phyloP scores from a whole-genome alignment of 1,140 invertebrate genomes.

The Drosophila nannoptera region DNA sequence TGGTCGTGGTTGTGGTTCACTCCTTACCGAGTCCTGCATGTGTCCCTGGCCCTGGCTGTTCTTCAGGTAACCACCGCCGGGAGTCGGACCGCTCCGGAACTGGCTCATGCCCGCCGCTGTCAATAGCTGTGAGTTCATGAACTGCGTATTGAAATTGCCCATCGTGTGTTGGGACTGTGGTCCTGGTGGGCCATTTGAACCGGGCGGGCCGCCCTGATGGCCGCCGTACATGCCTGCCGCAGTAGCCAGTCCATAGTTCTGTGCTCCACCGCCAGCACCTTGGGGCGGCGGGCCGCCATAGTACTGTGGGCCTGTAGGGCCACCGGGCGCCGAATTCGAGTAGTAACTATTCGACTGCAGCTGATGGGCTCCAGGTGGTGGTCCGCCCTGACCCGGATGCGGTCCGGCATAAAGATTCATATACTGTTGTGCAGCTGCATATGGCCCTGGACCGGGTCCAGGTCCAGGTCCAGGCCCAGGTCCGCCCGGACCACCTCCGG shows the following conservation, averaged over 20 bases:
- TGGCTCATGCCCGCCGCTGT: conserved; percentile 74
- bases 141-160: conserved; percentile 78
- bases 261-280: conserved; percentile 80
- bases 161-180: conserved; percentile 77
- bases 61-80: conserved; percentile 81
- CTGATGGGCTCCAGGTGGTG: conserved; percentile 80
- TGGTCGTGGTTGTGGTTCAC: conserved; percentile 24
- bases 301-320: conserved; percentile 79
- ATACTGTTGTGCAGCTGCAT: conserved; percentile 78
- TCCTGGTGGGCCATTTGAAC: conserved; percentile 57
- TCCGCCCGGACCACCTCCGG: conserved; percentile 70
- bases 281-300: conserved; percentile 74
- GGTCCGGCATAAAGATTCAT: conserved; percentile 78
- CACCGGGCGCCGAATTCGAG: conserved; percentile 81
- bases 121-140: conserved; percentile 78
- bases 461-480: conserved; percentile 68
- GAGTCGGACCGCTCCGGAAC: conserved; percentile 79
- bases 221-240: conserved; percentile 80
- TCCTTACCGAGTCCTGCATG: conserved; percentile 79
- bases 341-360: conserved; percentile 83
- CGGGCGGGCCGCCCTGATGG: conserved; percentile 70
- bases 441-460: conserved; percentile 66
- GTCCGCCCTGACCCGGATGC: conserved; percentile 77
- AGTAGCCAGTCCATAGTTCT: conserved; percentile 81
- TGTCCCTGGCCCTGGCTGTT: conserved; percentile 81